A percentile compares a stretch with the other conserved stretches of the same genome.
Evolutionary conservation across 2,113 vertebrate genomes (phyloP).

Genomic region (Leptodactylus fuscus): DNA sequence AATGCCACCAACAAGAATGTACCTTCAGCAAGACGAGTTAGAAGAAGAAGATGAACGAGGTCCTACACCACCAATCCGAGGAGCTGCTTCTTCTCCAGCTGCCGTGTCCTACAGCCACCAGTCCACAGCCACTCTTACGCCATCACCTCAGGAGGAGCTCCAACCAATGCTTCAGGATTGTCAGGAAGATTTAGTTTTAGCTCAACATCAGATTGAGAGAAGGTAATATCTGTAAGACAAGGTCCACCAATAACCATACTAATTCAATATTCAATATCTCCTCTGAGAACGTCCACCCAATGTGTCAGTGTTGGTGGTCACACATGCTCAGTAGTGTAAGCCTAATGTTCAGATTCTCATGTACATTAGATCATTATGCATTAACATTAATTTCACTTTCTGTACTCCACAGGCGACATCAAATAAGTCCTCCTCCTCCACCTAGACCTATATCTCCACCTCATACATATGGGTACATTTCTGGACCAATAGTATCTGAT

Average conservation of each 20-base stretch:
- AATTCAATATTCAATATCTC: too few species aligned
- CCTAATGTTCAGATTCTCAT: too few species aligned
- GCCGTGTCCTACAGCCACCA: slow-evolving; percentile 98
- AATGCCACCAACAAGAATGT: slow-evolving; percentile 92
- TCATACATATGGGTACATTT: slow-evolving; percentile 96
- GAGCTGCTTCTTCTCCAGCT: slow-evolving; percentile 94
- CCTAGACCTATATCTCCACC: slow-evolving; percentile 90
- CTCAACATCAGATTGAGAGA: slow-evolving; percentile 82
- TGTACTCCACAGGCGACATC: slow-evolving; percentile 79
- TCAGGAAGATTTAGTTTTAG: slow-evolving; percentile 77
- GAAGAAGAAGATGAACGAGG: slow-evolving; percentile 90
- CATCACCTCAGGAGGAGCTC: slow-evolving; percentile 95
- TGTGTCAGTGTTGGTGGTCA: too few species aligned
- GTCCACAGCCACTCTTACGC: slow-evolving; percentile 96
- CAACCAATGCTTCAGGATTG: slow-evolving; percentile 94
- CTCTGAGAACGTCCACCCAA: too few species aligned
- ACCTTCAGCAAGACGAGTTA: slow-evolving; percentile 93
- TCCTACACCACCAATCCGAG: slow-evolving; percentile 92
- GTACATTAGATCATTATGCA: too few species aligned
- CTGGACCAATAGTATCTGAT: slow-evolving; percentile 87
- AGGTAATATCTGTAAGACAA: slow-evolving; percentile 75
- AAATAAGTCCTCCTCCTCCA: slow-evolving; percentile 90
- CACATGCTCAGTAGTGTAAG: too few species aligned
- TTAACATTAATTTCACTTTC: not conserved
- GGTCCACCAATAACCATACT: not conserved